Percentiles rank a stretch among this genome's conserved stretches.
These are phyloP conservation scores for Solenopsis invicta DNA, from an alignment of 1,140 invertebrate species.

Conservation along the genomic window DNA sequence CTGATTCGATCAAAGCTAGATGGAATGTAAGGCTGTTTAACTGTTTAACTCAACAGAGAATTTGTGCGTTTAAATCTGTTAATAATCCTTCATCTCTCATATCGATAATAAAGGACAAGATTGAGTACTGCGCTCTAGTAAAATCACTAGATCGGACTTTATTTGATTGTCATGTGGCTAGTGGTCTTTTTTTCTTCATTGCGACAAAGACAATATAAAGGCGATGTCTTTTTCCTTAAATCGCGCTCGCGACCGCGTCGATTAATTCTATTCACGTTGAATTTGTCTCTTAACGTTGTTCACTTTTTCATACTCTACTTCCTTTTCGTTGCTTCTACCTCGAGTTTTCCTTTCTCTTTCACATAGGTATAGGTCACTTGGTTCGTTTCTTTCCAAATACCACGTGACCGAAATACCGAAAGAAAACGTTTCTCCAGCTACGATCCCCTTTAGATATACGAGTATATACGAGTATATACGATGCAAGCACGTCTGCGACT, in stretches of 20 bases:
- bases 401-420: constrained; percentile 54
- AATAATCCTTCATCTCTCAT: not conserved
- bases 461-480: no score
- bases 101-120: not conserved
- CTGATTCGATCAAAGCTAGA: not conserved
- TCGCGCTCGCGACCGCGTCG: constrained; percentile 28
- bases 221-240: constrained; percentile 57
- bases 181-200: constrained; percentile 14
- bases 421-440: constrained; percentile 10
- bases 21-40: no score
- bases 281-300: constrained; percentile 58
- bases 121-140: not conserved
- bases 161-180: constrained; percentile 37
- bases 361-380: not conserved
- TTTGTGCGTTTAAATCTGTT: not conserved
- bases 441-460: not conserved
- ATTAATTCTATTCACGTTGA: constrained; percentile 65
- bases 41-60: constrained; percentile 8
- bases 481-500: constrained; percentile 25
- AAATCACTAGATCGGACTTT: constrained; percentile 13
- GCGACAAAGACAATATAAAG: constrained; percentile 30
- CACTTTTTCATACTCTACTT: constrained; percentile 73
- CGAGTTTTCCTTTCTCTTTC: constrained; percentile 11
- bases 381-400: constrained; percentile 25
- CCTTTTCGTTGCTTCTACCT: constrained; percentile 40